A percentile compares a stretch with the other conserved stretches of the same genome.
phyloP scores from a whole-genome alignment of 2,113 vertebrate species.

The Cyanoliseus patagonus region DNA sequence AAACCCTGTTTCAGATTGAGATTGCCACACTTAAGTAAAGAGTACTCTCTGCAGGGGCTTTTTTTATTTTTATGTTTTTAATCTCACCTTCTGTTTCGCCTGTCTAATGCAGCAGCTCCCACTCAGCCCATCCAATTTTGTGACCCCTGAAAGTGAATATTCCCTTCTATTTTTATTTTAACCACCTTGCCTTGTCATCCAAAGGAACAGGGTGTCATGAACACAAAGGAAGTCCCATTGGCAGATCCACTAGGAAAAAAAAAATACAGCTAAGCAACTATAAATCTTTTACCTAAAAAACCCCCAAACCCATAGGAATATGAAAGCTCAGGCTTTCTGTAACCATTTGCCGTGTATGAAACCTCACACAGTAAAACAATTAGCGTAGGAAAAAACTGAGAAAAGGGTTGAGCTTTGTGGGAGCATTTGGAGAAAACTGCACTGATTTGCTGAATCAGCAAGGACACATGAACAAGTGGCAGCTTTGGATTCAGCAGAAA shows the following conservation, averaged over 20 bases:
- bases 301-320: background rate
- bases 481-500: background rate
- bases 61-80: background rate
- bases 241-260: background rate
- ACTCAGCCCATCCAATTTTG: background rate
- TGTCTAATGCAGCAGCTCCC: background rate
- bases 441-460: background rate
- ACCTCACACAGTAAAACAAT: background rate
- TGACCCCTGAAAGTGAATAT: background rate
- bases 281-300: background rate
- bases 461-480: rapidly evolving
- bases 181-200: background rate
- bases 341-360: background rate
- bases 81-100: background rate
- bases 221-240: background rate
- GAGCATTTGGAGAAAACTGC: background rate
- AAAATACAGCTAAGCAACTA: background rate
- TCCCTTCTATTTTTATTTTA: background rate
- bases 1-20: background rate
- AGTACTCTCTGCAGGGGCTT: rapidly evolving
- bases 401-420: background rate
- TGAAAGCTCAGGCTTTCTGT: background rate
- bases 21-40: background rate
- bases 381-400: background rate
- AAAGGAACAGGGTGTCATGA: background rate